Base-by-base conservation (phyloP, 1,140 invertebrate genomes). In the Cotesia glomerata region DNA sequence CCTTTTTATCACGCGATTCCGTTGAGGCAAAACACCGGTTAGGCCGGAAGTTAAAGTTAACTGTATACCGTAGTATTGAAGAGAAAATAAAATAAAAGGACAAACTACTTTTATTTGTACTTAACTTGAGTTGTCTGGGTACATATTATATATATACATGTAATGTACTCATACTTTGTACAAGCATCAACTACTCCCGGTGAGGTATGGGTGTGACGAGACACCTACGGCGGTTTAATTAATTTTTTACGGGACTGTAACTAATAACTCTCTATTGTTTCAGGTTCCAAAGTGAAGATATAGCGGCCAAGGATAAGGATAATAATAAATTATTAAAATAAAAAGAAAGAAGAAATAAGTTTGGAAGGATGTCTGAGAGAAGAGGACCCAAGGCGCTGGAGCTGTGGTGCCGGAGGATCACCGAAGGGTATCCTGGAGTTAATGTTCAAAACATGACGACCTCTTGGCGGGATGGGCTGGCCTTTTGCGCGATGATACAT, bases 401-500 rank as follows among this genome's bases (percentile, higher is more conserved):
- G 82, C 82, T 93, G 72, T 97, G 95, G 96, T 97, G 96, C 85
- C 91, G 93, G 74, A 90, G 93, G 52, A 91, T 95, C 81, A 94
- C 94, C 4, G 93, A 94, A 63, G 95, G 96, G 76, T 98, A 98
- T 86, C 90, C 91, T 3, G 93, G 94, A 77, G 95, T 98, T 49
- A 92, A 92, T 79, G 91, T 97, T 72, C 91, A 92, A 76, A 97
- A 97, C 86, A 96, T 97, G 95, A 96, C 94, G 68, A 96, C 95
- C 70, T 95, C 94, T 2, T 97, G 95, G 95, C 90, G 95, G 77
- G 93, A 97, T 88, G 97, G 97, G 63, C 91, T 98, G 58, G 95
- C 95, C 35, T 98, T 98, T 87, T 99, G 97, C 89, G 97, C 97
- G 63, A 91, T 99, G 85, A 97, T 99, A 80, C 97, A 98, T 88